Evolutionary conservation across 1,140 invertebrate genomes (phyloP), one percentile per base, ranked within the genome.

Genomic region (Hesperophylax magnus): DNA sequence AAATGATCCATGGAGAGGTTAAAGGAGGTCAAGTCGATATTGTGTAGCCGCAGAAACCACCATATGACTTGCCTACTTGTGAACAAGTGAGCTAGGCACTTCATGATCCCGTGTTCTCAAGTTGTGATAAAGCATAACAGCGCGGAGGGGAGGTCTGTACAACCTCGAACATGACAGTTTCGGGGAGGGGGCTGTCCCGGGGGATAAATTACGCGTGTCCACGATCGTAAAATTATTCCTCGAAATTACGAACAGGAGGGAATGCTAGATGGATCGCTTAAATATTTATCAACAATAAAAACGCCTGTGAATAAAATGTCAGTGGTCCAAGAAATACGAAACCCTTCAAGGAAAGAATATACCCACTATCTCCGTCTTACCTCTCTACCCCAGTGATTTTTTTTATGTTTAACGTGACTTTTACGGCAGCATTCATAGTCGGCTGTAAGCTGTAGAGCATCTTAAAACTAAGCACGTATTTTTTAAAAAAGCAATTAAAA

Each of bases 171-270:
- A 67, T 67, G 24, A 67, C 63, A 67, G 24, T 27, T 53, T 31
- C 47, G 75, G 72, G 78, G 53, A 22, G 58, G 22, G 34, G 67
- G 56, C 24, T 34, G 67, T 34, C 54, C 54, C 52, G 15, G 18
- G 22, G 77, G 47, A 82, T 78, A 78, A 82, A 77, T 82, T 82
- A 82, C 69, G 52, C 54, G 77, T 53, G 71, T 80, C 78, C 78
- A 69, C 67, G 74, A 80, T 72, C 71, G 78, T 80, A 74, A 80
- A 80, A 80, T 80, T 80, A 80, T 80, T 79, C 78, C 69, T 27
- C 31, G 47, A 80, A 74, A 72, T 72, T 72, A 74, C 65, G 56
- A 72, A 74, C 61, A 34, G 63, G 63, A 47, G 52, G 65, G 61
- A 31, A 79, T 79, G 6, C 24, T 47, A 31, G 71, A 75, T 58